Conservation (phyloP, 2,113 vertebrate genomes). For the Carassius gibelio region DNA sequence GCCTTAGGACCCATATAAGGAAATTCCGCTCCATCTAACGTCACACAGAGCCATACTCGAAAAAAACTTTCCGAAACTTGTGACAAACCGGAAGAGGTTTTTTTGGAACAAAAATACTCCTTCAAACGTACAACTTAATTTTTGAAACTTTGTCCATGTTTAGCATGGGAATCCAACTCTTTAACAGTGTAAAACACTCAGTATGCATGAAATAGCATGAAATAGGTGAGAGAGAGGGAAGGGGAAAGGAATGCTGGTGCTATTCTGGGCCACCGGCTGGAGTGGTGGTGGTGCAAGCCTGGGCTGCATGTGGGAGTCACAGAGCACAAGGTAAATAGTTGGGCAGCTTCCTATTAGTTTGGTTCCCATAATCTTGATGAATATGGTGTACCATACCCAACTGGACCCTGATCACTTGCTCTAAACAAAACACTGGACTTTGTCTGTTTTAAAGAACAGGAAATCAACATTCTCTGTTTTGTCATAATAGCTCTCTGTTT, state of each 20-base stretch:
- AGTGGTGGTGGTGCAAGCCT: slow-evolving; percentile 46
- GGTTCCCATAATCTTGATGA: background rate
- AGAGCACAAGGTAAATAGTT: slow-evolving; percentile 5
- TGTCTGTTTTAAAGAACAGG: slow-evolving; percentile 40
- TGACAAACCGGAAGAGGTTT: too few species aligned
- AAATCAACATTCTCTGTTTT: slow-evolving; percentile 62
- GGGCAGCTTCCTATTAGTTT: background rate
- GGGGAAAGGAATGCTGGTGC: slow-evolving; percentile 71
- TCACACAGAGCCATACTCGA: too few species aligned
- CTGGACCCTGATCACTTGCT: background rate
- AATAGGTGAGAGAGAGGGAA: slow-evolving; percentile 45
- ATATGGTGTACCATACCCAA: background rate
- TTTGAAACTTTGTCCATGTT: too few species aligned
- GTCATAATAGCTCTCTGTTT: slow-evolving; percentile 49
- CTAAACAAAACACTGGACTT: slow-evolving; percentile 50
- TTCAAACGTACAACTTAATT: too few species aligned
- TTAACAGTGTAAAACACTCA: too few species aligned
- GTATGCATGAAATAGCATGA: too few species aligned
- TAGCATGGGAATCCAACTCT: too few species aligned
- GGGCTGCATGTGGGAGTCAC: slow-evolving; percentile 24
- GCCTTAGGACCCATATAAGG: too few species aligned
- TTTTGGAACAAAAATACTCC: too few species aligned
- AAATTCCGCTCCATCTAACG: too few species aligned
- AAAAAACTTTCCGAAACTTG: too few species aligned
- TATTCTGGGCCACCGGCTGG: slow-evolving; percentile 72